These are phyloP conservation scores for Galago senegalensis DNA, from an alignment of 2,797 vertebrate genomes.

Conservation along the genomic window DNA sequence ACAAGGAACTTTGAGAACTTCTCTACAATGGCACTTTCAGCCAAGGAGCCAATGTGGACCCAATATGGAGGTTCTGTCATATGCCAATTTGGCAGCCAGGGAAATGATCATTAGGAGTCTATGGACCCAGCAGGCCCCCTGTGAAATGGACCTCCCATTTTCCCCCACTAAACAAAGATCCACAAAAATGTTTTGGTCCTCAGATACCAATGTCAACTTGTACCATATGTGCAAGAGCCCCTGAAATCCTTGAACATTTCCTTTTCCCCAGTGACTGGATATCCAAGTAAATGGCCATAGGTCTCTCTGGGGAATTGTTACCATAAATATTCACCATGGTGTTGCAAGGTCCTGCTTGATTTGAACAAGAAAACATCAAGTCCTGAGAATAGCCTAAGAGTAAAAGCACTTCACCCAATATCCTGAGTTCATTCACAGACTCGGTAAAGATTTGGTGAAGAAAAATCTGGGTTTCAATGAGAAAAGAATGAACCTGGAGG, in stretches of 20 bases:
- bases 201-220: neutral
- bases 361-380: neutral
- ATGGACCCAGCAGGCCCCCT: neutral
- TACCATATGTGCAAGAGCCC: neutral
- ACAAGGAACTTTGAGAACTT: neutral
- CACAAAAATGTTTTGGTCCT: neutral
- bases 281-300: neutral
- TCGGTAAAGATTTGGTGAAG: neutral
- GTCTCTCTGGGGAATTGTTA: neutral
- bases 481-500: neutral
- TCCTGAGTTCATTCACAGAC: neutral
- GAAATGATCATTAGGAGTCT: neutral
- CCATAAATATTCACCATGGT: neutral
- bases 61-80: neutral
- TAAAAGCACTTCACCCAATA: neutral
- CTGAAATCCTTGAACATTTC: neutral
- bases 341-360: neutral
- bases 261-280: neutral
- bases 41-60: neutral
- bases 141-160: neutral
- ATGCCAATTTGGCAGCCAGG: neutral
- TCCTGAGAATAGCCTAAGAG: neutral
- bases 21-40: neutral
- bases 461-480: neutral
- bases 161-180: neutral